Evolutionary conservation across 2,113 vertebrate genomes (phyloP), one percentile per base, ranked within the genome.

Genomic region (Columbina picui): DNA sequence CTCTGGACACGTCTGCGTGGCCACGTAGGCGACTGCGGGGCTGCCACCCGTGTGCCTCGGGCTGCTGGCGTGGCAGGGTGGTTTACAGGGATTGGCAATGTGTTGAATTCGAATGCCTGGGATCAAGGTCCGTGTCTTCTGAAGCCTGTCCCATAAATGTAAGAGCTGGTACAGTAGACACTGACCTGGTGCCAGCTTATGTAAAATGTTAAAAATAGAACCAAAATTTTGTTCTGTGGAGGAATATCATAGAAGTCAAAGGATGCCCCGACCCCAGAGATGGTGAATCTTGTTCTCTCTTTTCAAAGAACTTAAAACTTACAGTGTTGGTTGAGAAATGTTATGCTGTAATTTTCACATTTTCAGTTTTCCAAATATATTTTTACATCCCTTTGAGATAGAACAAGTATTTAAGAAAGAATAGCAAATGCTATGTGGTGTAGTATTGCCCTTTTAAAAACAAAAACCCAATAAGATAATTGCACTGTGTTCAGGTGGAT

Each of bases 371-470:
- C 53, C 7, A 52, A 63, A 26, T 78, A 19, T 1, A 0, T 57
- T 90, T 85, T 83, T 41, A 23, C 2, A 32, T 32, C 12, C 19
- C 18, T 69, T 38, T 47, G 32, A 22, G 7, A 8, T 12, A 59
- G 70, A 65, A 10, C 3, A 68, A 30, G 19, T 52, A 26, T 34
- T 17, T 52, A 43, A 47, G 83, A 70, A 86, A 67, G 45, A 50
- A 11, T 0, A 0, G 10, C 56, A 22, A 38, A 34, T n/a, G 45
- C 36, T 77, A 2, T 2, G 0, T 22, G 12, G 8, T 94, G 9
- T 63, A 52, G 7, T 36, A n/a, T 12, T 41, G 23, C 41, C 25
- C 49, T 67, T 84, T 73, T 38, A 64, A 68, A 87, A 80, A 39
- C 1, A 3, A 23, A 88, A 93, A 29, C 20, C 19, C 0, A 14